phyloP scores from a whole-genome alignment of 2,888 invertebrate species.

The Tetramorium bicarinatum region DNA sequence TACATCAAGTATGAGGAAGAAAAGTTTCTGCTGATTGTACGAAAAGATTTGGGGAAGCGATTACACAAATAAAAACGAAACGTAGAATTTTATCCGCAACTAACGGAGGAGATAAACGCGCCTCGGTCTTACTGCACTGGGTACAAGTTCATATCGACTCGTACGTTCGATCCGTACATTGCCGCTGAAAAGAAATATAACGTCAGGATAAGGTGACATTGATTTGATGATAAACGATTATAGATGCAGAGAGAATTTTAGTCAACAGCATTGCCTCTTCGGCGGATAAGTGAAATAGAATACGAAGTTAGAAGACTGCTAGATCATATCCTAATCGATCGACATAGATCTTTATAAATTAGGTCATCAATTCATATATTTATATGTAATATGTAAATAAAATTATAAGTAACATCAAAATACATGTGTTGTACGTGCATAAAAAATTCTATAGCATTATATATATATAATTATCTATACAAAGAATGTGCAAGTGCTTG shows the following conservation, averaged over 20 bases:
- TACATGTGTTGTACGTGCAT: background rate
- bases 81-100: conserved; percentile 75
- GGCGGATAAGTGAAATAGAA: background rate
- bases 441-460: background rate
- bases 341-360: background rate
- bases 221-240: conserved; percentile 28
- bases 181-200: conserved; percentile 84
- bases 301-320: conserved; percentile 54
- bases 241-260: conserved; percentile 18
- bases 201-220: conserved; percentile 57
- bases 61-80: conserved; percentile 70
- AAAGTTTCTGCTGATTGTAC: conserved; percentile 27
- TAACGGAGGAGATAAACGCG: conserved; percentile 82
- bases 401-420: conserved; percentile 22
- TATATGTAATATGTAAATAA: background rate
- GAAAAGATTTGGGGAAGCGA: conserved; percentile 42
- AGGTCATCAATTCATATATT: background rate
- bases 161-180: conserved; percentile 80
- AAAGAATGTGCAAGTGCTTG: background rate
- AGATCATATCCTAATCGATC: background rate
- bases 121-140: conserved; percentile 82
- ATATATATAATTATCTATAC: background rate
- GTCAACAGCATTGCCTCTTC: background rate
- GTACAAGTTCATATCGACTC: conserved; percentile 80
- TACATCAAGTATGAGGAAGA: conserved; percentile 19